Evolutionary conservation across 2,888 invertebrate species (phyloP).

Genomic region (Aspidiotus rigidus): DNA sequence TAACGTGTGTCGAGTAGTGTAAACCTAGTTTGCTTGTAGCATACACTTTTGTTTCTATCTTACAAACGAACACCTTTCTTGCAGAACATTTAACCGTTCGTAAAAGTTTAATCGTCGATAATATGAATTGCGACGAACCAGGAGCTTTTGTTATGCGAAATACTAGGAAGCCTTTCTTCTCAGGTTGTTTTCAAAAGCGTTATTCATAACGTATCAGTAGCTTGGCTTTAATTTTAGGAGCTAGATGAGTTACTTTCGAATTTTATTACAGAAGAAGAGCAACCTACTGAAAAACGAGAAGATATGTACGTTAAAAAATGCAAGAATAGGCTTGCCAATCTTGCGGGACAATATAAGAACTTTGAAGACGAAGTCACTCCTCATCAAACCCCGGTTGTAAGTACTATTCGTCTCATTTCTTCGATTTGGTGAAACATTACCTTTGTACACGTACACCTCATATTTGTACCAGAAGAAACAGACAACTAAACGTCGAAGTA

Average conservation of each 20-base stretch:
- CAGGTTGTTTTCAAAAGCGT: constrained; percentile 10
- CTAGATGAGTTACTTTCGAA: too few relatives aligned
- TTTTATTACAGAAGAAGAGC: constrained; percentile 5
- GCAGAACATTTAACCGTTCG: constrained; percentile 27
- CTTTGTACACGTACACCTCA: too few relatives aligned
- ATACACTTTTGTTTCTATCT: neutral
- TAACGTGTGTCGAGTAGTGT: neutral
- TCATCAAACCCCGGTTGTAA: too few relatives aligned
- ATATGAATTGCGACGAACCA: constrained; percentile 21
- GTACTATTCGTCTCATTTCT: too few relatives aligned
- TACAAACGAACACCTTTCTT: constrained; percentile 5
- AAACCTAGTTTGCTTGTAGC: neutral
- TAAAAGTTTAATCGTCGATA: constrained; percentile 19
- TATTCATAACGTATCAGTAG: neutral
- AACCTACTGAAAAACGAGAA: neutral
- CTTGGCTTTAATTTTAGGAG: neutral
- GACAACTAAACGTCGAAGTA: neutral
- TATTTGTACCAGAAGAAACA: too few relatives aligned
- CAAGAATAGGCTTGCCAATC: constrained; percentile 22
- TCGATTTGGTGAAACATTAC: too few relatives aligned
- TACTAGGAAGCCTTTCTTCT: constrained; percentile 10
- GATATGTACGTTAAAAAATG: constrained; percentile 17
- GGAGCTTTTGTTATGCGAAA: constrained; percentile 5
- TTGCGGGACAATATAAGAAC: constrained; percentile 21
- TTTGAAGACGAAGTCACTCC: constrained; percentile 18